A percentile compares a stretch with the other conserved stretches of the same genome.
These are phyloP conservation scores for Zaprionus lachaisei DNA, from an alignment of 1,140 invertebrate species.

Conservation along the genomic window DNA sequence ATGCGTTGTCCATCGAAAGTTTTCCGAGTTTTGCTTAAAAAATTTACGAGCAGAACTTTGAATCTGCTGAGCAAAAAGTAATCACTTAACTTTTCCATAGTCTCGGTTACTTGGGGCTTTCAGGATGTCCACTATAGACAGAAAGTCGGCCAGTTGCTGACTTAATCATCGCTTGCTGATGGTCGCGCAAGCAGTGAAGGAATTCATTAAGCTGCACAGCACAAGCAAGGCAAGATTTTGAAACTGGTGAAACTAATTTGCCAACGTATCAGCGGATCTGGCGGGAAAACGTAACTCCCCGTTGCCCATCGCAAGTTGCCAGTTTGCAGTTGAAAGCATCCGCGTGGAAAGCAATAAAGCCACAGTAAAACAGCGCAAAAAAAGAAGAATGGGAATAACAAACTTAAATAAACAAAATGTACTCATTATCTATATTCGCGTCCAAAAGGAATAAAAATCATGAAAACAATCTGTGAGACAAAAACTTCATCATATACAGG, in stretches of 20 bases:
- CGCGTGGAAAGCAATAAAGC: constrained; percentile 80
- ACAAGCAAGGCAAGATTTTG: constrained; percentile 26
- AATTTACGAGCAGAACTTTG: constrained; percentile 74
- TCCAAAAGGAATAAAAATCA: constrained; percentile 59
- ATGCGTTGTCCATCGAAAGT: constrained; percentile 69
- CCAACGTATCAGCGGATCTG: constrained; percentile 60
- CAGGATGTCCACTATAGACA: neutral
- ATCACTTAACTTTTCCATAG: constrained; percentile 75
- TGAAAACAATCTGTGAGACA: constrained; percentile 58
- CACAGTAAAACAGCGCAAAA: constrained; percentile 38
- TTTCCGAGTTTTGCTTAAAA: constrained; percentile 76
- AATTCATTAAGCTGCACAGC: constrained; percentile 22
- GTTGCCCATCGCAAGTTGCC: constrained; percentile 23
- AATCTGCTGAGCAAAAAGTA: constrained; percentile 67
- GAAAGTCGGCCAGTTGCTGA: constrained; percentile 48
- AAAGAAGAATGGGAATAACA: constrained; percentile 63
- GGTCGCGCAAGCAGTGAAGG: constrained; percentile 26
- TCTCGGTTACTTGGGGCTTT: constrained; percentile 1
- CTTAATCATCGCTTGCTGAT: constrained; percentile 73
- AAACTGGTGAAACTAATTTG: constrained; percentile 74
- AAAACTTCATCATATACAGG: constrained; percentile 48
- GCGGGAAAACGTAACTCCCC: constrained; percentile 24
- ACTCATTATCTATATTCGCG: constrained; percentile 80
- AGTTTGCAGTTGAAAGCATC: constrained; percentile 56
- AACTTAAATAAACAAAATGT: constrained; percentile 82